These are phyloP conservation scores for Pseudomyrmex flavicornis DNA, from an alignment of 1,140 invertebrate genomes.

Conservation along the genomic window DNA sequence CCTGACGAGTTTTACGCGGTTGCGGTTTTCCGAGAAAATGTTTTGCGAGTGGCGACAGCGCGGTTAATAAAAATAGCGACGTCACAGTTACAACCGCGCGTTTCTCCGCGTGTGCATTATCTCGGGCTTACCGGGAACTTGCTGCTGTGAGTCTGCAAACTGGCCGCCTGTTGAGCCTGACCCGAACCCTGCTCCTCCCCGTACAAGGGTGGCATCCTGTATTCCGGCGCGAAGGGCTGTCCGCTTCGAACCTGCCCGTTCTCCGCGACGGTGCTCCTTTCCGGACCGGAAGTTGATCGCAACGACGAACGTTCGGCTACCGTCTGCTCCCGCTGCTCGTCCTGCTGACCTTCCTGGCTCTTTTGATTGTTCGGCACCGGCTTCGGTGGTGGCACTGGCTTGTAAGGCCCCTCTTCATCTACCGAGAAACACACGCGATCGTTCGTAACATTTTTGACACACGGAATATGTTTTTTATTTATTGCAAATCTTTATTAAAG, in stretches of 20 bases:
- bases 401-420: slow-evolving; percentile 87
- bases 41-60: not conserved
- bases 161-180: slow-evolving; percentile 84
- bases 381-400: slow-evolving; percentile 87
- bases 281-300: slow-evolving; percentile 79
- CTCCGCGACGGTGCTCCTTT: slow-evolving; percentile 70
- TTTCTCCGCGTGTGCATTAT: slow-evolving; percentile 29
- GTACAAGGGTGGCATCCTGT: slow-evolving; percentile 84
- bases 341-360: slow-evolving; percentile 76
- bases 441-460: not conserved
- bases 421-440: slow-evolving; percentile 70
- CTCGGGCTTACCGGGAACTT: slow-evolving; percentile 89
- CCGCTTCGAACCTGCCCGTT: slow-evolving; percentile 70
- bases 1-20: not conserved
- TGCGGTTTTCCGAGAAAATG: not conserved
- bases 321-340: slow-evolving; percentile 70
- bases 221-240: slow-evolving; percentile 79
- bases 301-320: slow-evolving; percentile 73
- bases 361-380: slow-evolving; percentile 85
- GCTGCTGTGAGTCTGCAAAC: slow-evolving; percentile 90
- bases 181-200: slow-evolving; percentile 82
- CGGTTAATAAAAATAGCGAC: slow-evolving; percentile 6
- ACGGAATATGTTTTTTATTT: not conserved
- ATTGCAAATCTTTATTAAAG: too few species aligned
- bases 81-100: not conserved